These are phyloP conservation scores for Neogobius melanostomus DNA, from an alignment of 2,113 vertebrate genomes.

Conservation along the genomic window DNA sequence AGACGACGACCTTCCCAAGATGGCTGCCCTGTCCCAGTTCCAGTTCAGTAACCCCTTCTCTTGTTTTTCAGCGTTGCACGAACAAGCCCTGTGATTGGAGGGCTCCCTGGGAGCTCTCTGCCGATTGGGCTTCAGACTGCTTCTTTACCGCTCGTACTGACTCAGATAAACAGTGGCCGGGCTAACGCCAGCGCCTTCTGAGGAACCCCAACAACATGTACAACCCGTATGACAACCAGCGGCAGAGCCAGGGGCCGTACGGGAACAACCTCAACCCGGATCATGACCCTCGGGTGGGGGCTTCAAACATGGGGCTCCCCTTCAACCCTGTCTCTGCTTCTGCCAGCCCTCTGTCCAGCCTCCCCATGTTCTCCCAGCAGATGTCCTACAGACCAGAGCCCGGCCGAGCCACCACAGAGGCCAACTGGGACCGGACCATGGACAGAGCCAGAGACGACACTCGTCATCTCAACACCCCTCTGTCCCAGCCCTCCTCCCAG, in stretches of 20 bases:
- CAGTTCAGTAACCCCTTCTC: conserved; percentile 74
- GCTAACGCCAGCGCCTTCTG: conserved; percentile 60
- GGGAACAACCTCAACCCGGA: conserved; percentile 68
- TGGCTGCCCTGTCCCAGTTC: conserved; percentile 6
- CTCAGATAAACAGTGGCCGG: conserved; percentile 71
- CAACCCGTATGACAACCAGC: conserved; percentile 80
- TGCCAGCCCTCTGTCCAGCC: neutral
- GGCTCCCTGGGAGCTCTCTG: conserved; percentile 74
- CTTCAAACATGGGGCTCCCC: conserved; percentile 52
- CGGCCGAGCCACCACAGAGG: conserved; percentile 14
- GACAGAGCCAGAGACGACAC: conserved; percentile 75
- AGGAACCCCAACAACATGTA: conserved; percentile 88
- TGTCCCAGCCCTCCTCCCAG: conserved; percentile 61
- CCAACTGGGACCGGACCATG: conserved; percentile 51
- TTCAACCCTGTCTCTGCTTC: conserved; percentile 31
- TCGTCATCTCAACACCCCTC: conserved; percentile 74
- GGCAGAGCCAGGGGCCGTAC: conserved; percentile 58
- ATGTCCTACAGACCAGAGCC: conserved; percentile 61
- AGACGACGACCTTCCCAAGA: neutral
- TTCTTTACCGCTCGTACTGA: conserved; percentile 86
- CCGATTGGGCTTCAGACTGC: conserved; percentile 84
- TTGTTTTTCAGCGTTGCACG: conserved; percentile 90
- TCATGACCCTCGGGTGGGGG: conserved; percentile 65
- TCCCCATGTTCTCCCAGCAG: conserved; percentile 50
- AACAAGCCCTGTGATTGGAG: conserved; percentile 46